Base-by-base conservation (phyloP, 2,888 invertebrate genomes). In the Perdita meconis region DNA sequence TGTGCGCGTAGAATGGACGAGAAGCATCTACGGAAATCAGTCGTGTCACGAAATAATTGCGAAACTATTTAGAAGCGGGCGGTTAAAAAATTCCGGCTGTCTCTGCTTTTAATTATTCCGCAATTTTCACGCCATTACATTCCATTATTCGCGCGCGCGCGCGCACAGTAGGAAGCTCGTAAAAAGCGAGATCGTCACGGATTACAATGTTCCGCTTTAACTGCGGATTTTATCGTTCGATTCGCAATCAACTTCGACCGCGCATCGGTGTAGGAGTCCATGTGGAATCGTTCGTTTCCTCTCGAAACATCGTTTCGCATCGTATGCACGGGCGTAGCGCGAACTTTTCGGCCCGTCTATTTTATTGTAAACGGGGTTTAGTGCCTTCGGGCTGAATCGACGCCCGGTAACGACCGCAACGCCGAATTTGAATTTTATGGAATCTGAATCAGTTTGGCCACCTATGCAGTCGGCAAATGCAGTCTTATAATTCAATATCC, bases 331-430 rank as follows among this genome's bases (percentile, higher is more conserved):
- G 66, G 71, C 74, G 75, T 81, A 82, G 82, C 79, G 78, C 79
- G 80, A 86, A 84, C 77, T 86, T 83, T 80, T 68, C 76, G 56
- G 66, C 74, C 68, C 61, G 75, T 57, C 71, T 81, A 79, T 83
- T 84, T 86, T 79, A 73, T 77, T 64, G 82, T 81, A 81, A 87
- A 84, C 78, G 79, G 78, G 81, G 83, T 86, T 84, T 80, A 84
- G 78, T 78, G 66, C 71, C 68, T 64, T 68, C 40, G 19, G 16
- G 36, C 36, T 38, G 13, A 24, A 38, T 63, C 24, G 30, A 24
- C 34, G 59, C 36, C 26, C 55, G n/a, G 44, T 73, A 36, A 47
- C 30, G 47, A 26, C 16, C 12, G 36, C 13, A 19, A 12, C 24
- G 38, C n/a, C 13, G 19, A 61, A 65, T 53, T 60, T 65, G 55